These are phyloP conservation scores for Pterostichus niger DNA, from an alignment of 2,888 invertebrate genomes.

Conservation along the genomic window DNA sequence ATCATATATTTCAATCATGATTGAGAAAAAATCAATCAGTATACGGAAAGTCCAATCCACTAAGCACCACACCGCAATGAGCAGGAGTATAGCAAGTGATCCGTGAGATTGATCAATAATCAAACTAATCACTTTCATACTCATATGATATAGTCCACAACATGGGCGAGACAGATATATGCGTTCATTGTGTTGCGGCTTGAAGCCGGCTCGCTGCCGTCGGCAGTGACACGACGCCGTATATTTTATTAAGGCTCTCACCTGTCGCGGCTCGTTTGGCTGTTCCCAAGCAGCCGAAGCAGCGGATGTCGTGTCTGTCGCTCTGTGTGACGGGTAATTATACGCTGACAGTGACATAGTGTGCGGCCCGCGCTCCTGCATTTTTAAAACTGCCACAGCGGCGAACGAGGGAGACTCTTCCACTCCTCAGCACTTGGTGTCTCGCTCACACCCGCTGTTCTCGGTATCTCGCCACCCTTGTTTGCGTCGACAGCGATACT, in stretches of 20 bases:
- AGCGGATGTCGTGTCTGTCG: constrained; percentile 76
- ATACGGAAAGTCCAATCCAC: neutral
- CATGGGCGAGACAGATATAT: constrained; percentile 20
- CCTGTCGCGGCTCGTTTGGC: constrained; percentile 76
- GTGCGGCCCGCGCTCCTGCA: constrained; percentile 75
- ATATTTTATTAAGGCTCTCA: constrained; percentile 77
- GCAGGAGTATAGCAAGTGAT: neutral
- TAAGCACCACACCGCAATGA: too few species aligned
- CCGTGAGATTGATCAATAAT: constrained; percentile 5
- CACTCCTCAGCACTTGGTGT: neutral
- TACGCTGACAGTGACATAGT: constrained; percentile 77
- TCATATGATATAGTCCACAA: too few species aligned
- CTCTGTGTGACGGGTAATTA: constrained; percentile 76
- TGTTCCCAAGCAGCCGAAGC: constrained; percentile 74
- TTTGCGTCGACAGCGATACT: constrained; percentile 60
- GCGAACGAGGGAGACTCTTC: too few species aligned
- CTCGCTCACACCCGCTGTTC: neutral
- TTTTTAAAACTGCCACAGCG: constrained; percentile 73
- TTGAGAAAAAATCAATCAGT: neutral
- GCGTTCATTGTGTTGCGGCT: constrained; percentile 32
- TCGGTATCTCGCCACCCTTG: neutral
- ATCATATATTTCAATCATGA: constrained; percentile 30
- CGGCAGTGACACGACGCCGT: constrained; percentile 72
- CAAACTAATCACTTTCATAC: too few species aligned
- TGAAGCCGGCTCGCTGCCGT: constrained; percentile 13